These are phyloP conservation scores for Calliphora vicina DNA, from an alignment of 1,140 invertebrate species.

Conservation along the genomic window DNA sequence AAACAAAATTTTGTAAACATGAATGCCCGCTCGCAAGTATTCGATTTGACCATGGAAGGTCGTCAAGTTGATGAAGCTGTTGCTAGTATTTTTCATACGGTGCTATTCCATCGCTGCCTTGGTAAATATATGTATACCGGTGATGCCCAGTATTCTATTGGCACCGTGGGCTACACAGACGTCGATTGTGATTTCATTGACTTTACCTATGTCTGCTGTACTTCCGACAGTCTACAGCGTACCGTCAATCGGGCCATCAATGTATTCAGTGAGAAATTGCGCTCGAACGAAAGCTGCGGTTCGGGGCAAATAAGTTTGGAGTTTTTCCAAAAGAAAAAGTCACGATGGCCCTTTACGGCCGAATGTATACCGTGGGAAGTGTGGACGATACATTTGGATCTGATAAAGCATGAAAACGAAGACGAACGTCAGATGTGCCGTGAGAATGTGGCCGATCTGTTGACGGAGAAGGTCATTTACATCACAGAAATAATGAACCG, in stretches of 20 bases:
- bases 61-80: constrained; percentile 95
- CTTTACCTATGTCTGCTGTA: constrained; percentile 95
- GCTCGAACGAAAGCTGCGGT: constrained; percentile 73
- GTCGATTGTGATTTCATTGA: constrained; percentile 97
- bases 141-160: constrained; percentile 93
- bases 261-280: constrained; percentile 79
- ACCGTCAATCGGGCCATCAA: constrained; percentile 83
- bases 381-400: constrained; percentile 91
- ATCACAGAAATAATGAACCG: constrained; percentile 95
- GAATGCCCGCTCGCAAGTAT: constrained; percentile 88
- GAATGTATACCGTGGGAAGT: constrained; percentile 97
- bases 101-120: constrained; percentile 91
- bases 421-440: constrained; percentile 87
- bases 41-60: constrained; percentile 90
- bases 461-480: constrained; percentile 92
- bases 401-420: constrained; percentile 85
- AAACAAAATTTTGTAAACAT: constrained; percentile 65
- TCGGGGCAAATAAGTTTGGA: constrained; percentile 91
- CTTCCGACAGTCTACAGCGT: constrained; percentile 79
- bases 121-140: constrained; percentile 96
- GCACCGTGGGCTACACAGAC: constrained; percentile 93
- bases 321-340: constrained; percentile 92
- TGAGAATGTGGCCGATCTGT: constrained; percentile 88
- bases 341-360: constrained; percentile 85
- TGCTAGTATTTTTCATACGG: constrained; percentile 92